Evolutionary conservation across 2,888 invertebrate genomes (phyloP).

Genomic region (Trachelus troglodyta): DNA sequence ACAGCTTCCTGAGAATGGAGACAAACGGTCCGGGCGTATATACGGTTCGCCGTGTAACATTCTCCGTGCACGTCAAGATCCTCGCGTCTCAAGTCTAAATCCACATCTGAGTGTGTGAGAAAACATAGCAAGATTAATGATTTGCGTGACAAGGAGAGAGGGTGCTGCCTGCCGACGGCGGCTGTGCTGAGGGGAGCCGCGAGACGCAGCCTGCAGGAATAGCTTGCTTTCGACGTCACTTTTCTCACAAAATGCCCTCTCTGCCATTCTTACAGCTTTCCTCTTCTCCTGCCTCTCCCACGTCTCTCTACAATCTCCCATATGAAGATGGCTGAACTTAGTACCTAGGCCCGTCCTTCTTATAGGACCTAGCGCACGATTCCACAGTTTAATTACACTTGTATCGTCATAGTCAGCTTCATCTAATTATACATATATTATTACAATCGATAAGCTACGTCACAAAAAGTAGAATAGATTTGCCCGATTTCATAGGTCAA

Average conservation of each 20-base stretch:
- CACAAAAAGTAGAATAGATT: too few species aligned
- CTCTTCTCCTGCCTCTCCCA: too few species aligned
- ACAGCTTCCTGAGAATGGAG: conserved; percentile 25
- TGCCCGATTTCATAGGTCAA: too few species aligned
- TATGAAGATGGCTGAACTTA: too few species aligned
- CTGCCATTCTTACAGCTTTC: not conserved
- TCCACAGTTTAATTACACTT: too few species aligned
- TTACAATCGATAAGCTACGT: too few species aligned
- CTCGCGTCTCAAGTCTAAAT: conserved; percentile 62
- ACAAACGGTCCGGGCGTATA: conserved; percentile 34
- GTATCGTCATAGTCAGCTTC: too few species aligned
- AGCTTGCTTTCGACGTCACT: conserved; percentile 45
- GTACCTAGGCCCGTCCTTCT: too few species aligned
- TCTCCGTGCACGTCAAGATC: conserved; percentile 47
- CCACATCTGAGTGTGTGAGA: conserved; percentile 65
- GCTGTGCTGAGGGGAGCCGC: conserved; percentile 39
- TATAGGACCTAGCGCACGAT: too few species aligned
- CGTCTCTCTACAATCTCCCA: too few species aligned
- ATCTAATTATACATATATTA: too few species aligned
- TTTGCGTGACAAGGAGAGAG: conserved; percentile 60
- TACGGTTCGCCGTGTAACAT: conserved; percentile 26
- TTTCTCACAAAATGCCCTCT: conserved; percentile 44
- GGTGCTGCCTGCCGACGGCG: conserved; percentile 30
- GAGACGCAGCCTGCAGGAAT: conserved; percentile 46
- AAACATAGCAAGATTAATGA: conserved; percentile 66